Evolutionary conservation across 2,888 invertebrate genomes (phyloP).

Genomic region (Clivina fossor): DNA sequence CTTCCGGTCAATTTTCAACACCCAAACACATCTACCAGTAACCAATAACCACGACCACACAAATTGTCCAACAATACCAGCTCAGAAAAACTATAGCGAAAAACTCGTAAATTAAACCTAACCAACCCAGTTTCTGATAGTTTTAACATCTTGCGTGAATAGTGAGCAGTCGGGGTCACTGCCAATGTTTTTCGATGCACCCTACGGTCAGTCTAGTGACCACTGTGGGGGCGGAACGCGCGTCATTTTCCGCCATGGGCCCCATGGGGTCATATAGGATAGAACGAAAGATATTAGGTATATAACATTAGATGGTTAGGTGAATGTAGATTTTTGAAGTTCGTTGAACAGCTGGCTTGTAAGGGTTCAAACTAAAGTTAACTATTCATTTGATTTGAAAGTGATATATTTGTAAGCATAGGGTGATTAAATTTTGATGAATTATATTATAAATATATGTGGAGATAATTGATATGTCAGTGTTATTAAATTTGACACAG

Average conservation of each 20-base stretch:
- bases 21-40: neutral
- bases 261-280: conserved; percentile 2
- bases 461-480: conserved; percentile 1
- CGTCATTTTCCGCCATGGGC: conserved; percentile 12
- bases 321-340: too few species aligned
- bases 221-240: conserved; percentile 24
- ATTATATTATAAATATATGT: too few species aligned
- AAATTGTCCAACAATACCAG: neutral
- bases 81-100: neutral
- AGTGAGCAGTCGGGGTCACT: neutral
- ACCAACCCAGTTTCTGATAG: neutral
- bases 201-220: conserved; percentile 6
- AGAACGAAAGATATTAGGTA: too few species aligned
- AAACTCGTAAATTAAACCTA: too few species aligned
- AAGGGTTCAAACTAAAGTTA: conserved; percentile 3
- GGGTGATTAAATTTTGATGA: conserved; percentile 6
- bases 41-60: too few species aligned
- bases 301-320: conserved; percentile 3
- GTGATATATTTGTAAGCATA: neutral
- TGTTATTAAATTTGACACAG: too few species aligned
- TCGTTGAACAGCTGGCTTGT: conserved; percentile 1
- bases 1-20: conserved; percentile 21
- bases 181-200: too few species aligned
- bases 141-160: conserved; percentile 19
- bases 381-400: conserved; percentile 16